Conservation (phyloP, 1,140 invertebrate species). For the Drosophila yakuba region DNA sequence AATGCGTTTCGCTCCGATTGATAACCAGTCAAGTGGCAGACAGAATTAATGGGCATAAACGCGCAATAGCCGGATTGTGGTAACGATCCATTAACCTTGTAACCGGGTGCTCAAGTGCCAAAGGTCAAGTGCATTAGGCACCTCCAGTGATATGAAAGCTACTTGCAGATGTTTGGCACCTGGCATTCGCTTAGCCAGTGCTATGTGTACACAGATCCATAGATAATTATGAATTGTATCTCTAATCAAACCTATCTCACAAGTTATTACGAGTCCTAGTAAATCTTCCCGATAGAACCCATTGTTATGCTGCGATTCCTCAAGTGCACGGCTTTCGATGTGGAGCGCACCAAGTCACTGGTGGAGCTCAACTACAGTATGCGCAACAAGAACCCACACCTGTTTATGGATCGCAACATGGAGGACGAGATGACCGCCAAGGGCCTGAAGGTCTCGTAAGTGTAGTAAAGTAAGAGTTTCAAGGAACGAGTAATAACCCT, state of each 20-base stretch:
- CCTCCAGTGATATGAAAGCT: background rate
- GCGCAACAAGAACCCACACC: constrained; percentile 87
- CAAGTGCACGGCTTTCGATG: constrained; percentile 85
- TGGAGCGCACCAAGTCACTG: constrained; percentile 87
- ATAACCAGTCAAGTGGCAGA: constrained; percentile 27
- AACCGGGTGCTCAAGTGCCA: background rate
- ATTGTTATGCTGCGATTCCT: constrained; percentile 69
- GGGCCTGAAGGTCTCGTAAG: constrained; percentile 86
- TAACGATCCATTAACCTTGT: constrained; percentile 27
- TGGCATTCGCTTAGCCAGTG: no score
- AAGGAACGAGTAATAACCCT: background rate
- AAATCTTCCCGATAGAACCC: constrained; percentile 36
- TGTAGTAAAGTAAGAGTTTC: background rate
- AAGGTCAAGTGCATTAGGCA: constrained; percentile 13
- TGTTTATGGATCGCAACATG: constrained; percentile 88
- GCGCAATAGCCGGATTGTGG: constrained; percentile 24
- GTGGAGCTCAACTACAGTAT: constrained; percentile 88
- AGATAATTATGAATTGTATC: no score
- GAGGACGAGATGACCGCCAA: constrained; percentile 86
- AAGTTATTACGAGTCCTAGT: no score
- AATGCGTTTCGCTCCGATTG: constrained; percentile 20
- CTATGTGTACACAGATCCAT: no score
- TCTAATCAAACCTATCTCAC: no score
- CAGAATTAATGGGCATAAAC: constrained; percentile 10
- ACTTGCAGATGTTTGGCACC: background rate